Evolutionary conservation across 2,797 vertebrate genomes (phyloP), one percentile per base, ranked within the genome.

Genomic region (Pitangus sulphuratus): DNA sequence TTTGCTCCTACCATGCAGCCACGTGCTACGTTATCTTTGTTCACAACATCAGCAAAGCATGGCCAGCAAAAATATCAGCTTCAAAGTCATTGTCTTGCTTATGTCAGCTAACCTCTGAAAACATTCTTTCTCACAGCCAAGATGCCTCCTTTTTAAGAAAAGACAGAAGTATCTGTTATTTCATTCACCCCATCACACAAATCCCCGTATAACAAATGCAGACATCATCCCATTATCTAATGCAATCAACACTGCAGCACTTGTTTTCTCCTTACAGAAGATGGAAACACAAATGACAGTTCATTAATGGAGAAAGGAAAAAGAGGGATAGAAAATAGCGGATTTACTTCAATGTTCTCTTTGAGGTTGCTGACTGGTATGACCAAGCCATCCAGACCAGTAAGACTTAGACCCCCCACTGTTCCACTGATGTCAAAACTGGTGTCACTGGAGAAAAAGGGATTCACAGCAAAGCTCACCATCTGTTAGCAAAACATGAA

Each of bases 381-480:
- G 56, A 97, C 84, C 16, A 94, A 97, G 35, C 99, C 99, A 76
- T 99, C 97, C 28, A 97, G 47, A 94, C 88, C 98, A 88, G 98
- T 99, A 84, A 99, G 98, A 79, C 98, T 98, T 51, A 99, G 97
- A 7, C 98, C 99, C 83, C 98, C 99, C 15, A 99, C 98, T 42
- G 98, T 97, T 95, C 99, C 98, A 14, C 97, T 98, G 96, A 99
- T 97, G 70, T 98, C 97, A 56, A 97, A 96, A 12, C 75, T 98
- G 48, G 68, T 58, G 21, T 98, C 95, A 66, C 79, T 96, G 97
- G 98, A 98, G 35, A 98, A 97, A 95, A 99, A 99, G 7, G 99
- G 99, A 93, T 98, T 99, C 89, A 97, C 93, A 28, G 98, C 98
- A 97, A 99, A 99, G 97, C 98, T 99, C 98, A 99, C 98, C 99